Evolutionary conservation across 2,113 vertebrate species (phyloP), one percentile per base, ranked within the genome.

Genomic region (Forbesichthys agassizii): DNA sequence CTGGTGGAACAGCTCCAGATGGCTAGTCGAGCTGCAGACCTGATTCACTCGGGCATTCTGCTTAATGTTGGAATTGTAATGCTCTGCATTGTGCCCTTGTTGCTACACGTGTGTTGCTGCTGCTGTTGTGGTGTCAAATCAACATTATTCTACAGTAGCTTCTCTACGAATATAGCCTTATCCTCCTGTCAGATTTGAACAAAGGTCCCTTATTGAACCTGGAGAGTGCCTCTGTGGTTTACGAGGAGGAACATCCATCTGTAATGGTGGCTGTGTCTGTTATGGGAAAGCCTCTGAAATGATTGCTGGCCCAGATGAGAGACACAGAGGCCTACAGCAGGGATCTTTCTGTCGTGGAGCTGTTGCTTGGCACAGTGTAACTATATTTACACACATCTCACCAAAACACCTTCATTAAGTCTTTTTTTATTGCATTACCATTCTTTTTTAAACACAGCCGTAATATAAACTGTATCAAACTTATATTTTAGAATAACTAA

Each of bases 181-280:
- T 75, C 14, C n/a, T 68, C n/a, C 70, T 78, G 48, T 81, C 70
- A 67, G 73, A 61, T 33, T 42, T 65, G 49, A 83, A 79, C 61
- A 74, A 79, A 82, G 77, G 71, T 54, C 69, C 62, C 68, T 83
- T 67, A 68, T 61, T 63, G 65, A 64, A 66, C 27, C 49, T 71
- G 69, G 62, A 79, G 63, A 78, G 13, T 16, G 18, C n/a, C 11
- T 78, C 76, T 83, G 11, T 57, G 56, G 68, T 75, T 69, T 66
- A 14, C 52, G 49, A 63, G 54, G n/a, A 69, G 68, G 3, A 76
- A 63, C 11, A 48, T 79, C 54, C 33, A 62, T 84, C 52, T 13
- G 46, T 62, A 18, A 48, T 47, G 49, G 66, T 20, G 27, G 27
- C 27, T 27, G n/a, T 77, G 74, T 81, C 46, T 73, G 58, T 68